Percentiles rank a stretch among this genome's conserved stretches.
Evolutionary conservation across 2,888 invertebrate genomes (phyloP).

Genomic region (Chymomyza procnemis): DNA sequence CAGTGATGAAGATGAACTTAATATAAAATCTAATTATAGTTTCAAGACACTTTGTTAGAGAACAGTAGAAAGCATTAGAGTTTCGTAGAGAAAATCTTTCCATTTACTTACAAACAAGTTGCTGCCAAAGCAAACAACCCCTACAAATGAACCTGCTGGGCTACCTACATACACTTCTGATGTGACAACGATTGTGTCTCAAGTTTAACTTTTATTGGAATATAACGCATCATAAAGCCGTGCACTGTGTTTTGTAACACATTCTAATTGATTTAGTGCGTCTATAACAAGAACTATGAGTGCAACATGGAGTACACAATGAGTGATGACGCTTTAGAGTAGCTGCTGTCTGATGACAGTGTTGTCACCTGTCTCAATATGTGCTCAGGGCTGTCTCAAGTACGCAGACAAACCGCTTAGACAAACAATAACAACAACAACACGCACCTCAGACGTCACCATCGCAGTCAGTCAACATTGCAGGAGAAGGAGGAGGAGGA

Average conservation of each 20-base stretch:
- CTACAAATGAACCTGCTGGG: not conserved
- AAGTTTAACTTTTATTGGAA: not conserved
- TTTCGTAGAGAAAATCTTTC: too few species aligned
- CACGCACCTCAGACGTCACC: constrained; percentile 39
- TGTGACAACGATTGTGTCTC: too few species aligned
- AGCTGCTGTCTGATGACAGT: constrained; percentile 24
- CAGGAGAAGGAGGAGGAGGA: not conserved
- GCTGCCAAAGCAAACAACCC: too few species aligned
- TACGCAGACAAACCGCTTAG: constrained; percentile 31
- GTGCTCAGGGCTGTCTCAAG: constrained; percentile 67
- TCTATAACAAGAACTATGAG: constrained; percentile 34
- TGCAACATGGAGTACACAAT: constrained; percentile 36
- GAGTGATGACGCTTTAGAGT: constrained; percentile 25
- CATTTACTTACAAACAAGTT: too few species aligned
- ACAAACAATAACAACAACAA: constrained; percentile 42
- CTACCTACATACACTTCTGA: too few species aligned
- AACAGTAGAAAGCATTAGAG: too few species aligned
- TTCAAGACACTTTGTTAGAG: too few species aligned
- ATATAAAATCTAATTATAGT: too few species aligned
- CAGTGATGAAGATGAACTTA: too few species aligned
- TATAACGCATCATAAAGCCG: not conserved
- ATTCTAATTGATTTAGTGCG: constrained; percentile 63
- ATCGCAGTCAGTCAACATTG: constrained; percentile 3
- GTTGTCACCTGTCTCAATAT: constrained; percentile 69
- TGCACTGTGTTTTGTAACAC: not conserved